Evolutionary conservation across 2,113 vertebrate genomes (phyloP), one percentile per base, ranked within the genome.

Genomic region (Takifugu flavidus): DNA sequence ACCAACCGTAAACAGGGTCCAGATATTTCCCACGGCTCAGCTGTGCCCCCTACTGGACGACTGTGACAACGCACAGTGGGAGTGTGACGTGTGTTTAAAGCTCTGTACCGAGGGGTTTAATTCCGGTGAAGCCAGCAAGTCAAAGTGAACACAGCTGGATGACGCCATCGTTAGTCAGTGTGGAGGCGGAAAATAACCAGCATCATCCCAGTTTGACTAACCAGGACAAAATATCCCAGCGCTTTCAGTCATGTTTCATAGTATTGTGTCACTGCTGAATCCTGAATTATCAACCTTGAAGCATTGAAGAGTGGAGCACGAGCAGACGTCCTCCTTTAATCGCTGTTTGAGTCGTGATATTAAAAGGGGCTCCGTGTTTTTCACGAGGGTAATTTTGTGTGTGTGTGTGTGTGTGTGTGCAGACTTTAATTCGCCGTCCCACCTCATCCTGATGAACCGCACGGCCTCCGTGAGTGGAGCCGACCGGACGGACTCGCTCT

Each of bases 381-480:
- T 20, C 20, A 20, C 20, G 20, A 20, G 20, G 20, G 20, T 20
- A 20, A 20, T 20, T n/a, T 13, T 47, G 45, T n/a, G 45, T 47
- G 45, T 56, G 29, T 71, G 45, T 63, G 61, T 58, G 43, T 55
- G 13, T 53, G 45, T 65, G 25, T 86, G 7, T 49, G 0, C 89
- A 98, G 96, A 94, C 80, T 85, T 89, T 2, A 94, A 92, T 25
- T 96, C 96, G 0, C 93, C 94, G 0, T 93, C 95, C 6, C 93
- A 94, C 68, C 25, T 92, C 44, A 83, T 90, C 25, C 85, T 90
- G 7, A 87, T 98, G 74, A 95, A 95, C 70, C 94, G 94, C 46
- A 95, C 95, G 0, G 85, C 92, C 0, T 96, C 95, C 3, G 91
- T 96, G 62, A 93, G 90, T 62, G 90, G 87, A 62, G 82, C 92